Conservation (phyloP, 2,113 vertebrate species). For the Phrynosoma platyrhinos region DNA sequence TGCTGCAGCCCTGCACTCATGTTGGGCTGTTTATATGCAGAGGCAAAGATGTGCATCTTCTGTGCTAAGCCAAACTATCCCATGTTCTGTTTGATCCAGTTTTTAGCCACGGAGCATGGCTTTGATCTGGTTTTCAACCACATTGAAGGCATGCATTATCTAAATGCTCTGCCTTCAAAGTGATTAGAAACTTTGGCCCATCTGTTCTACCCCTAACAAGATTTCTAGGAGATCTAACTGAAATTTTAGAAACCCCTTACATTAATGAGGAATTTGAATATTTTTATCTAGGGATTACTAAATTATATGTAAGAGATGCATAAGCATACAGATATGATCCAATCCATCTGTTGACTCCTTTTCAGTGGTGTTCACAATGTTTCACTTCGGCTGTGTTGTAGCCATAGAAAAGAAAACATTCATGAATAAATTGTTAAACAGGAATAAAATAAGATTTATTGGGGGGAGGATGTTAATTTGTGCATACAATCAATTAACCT, state of each 20-base stretch:
- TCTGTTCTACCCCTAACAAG: neutral
- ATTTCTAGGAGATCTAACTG: neutral
- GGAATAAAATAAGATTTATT: fast-evolving
- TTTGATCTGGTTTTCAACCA: too few relatives aligned
- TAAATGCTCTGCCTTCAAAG: too few relatives aligned
- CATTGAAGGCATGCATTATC: too few relatives aligned
- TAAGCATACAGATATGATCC: neutral
- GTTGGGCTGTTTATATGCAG: too few relatives aligned
- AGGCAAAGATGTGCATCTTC: too few relatives aligned
- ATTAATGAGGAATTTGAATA: neutral
- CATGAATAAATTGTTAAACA: neutral
- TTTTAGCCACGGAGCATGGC: too few relatives aligned
- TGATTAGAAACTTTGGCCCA: too few relatives aligned
- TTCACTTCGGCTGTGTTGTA: neutral
- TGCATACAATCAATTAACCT: fast-evolving
- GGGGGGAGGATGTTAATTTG: fast-evolving
- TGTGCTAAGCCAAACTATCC: too few relatives aligned
- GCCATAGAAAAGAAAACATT: neutral
- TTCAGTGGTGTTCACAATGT: neutral
- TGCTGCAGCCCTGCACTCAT: too few relatives aligned
- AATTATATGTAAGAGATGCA: neutral
- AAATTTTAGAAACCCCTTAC: neutral
- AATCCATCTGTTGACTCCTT: neutral
- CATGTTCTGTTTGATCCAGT: too few relatives aligned
- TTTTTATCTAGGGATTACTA: neutral